Conservation (phyloP, 2,888 invertebrate genomes). For the Oasisia sp. region DNA sequence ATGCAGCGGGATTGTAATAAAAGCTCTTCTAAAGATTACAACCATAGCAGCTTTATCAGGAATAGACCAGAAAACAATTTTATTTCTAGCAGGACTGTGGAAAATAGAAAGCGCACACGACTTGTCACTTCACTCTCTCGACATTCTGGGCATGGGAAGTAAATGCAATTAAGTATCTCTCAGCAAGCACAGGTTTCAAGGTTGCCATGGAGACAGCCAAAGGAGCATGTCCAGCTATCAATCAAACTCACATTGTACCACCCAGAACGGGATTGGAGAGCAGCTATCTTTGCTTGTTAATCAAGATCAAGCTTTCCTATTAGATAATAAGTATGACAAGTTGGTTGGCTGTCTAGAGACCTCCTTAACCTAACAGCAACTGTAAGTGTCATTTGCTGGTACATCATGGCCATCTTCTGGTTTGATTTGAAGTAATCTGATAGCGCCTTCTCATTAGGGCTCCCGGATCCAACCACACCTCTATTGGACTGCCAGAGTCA, state of each 20-base stretch:
- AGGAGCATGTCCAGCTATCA: background rate
- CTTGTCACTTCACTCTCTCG: background rate
- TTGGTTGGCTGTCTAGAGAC: background rate
- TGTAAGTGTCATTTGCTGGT: background rate
- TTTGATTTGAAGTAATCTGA: background rate
- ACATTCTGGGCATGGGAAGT: background rate
- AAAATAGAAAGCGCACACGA: background rate
- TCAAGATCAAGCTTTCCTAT: background rate
- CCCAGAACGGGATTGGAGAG: background rate
- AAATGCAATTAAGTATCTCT: background rate
- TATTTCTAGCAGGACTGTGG: background rate
- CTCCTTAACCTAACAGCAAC: background rate
- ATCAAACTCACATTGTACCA: background rate
- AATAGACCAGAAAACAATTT: background rate
- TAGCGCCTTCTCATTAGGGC: background rate
- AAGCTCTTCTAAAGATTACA: background rate
- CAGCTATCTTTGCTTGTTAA: conserved; percentile 10
- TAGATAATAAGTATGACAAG: conserved; percentile 5
- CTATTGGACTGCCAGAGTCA: background rate
- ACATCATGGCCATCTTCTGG: background rate
- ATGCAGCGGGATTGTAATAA: background rate
- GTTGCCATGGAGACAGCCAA: background rate
- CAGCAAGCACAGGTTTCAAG: background rate
- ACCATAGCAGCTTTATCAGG: too few species aligned
- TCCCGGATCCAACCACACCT: background rate